Evolutionary conservation across 2,888 invertebrate genomes (phyloP).

Genomic region (Leucophenga montana): DNA sequence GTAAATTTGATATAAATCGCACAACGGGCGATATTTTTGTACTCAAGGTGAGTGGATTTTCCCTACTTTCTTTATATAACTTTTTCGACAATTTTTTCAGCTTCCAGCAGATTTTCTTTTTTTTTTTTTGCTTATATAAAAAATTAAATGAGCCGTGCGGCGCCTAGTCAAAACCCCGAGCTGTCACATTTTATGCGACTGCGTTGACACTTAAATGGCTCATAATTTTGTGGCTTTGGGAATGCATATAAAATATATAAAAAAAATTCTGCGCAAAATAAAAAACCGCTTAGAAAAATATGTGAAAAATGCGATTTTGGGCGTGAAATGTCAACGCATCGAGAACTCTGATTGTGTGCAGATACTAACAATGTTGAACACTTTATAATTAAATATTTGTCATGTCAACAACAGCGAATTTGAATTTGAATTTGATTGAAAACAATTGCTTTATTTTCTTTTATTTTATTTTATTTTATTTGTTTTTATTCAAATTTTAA

Average conservation of each 20-base stretch:
- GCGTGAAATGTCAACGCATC: no score
- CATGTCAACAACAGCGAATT: neutral
- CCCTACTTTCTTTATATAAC: neutral
- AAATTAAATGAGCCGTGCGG: neutral
- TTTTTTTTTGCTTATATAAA: neutral
- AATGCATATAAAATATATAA: no score
- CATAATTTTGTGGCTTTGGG: no score
- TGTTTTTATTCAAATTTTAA: constrained; percentile 23
- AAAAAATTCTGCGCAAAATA: no score
- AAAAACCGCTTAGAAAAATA: no score
- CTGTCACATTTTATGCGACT: neutral
- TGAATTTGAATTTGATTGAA: no score
- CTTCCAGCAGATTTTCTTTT: neutral
- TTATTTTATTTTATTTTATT: constrained; percentile 12
- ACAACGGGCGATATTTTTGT: constrained; percentile 97
- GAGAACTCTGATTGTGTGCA: no score
- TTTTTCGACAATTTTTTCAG: neutral
- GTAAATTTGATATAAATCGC: constrained; percentile 96
- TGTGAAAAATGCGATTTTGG: no score
- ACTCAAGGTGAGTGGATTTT: constrained; percentile 82
- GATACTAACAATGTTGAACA: no score
- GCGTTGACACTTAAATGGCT: constrained; percentile 22
- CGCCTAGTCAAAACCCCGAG: neutral
- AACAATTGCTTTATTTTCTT: neutral
- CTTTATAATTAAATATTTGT: neutral